These are phyloP conservation scores for Rhombomys opimus DNA, from an alignment of 2,113 vertebrate species.

Conservation along the genomic window DNA sequence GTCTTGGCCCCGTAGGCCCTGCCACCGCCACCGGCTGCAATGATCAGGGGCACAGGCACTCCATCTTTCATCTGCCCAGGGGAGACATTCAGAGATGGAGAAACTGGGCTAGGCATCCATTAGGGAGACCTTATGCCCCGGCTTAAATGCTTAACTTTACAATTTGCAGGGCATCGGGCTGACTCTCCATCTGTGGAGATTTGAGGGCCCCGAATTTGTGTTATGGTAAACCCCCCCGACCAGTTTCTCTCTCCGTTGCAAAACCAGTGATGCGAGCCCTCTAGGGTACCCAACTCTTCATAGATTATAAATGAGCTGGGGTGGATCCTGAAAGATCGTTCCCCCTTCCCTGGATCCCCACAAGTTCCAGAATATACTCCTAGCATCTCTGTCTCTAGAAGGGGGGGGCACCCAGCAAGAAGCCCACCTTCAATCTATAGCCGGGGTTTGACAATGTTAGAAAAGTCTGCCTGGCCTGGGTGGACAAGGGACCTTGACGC, in stretches of 20 bases:
- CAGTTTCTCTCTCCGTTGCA: not conserved
- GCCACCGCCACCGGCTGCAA: constrained; percentile 97
- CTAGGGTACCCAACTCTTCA: not conserved
- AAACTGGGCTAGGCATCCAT: not conserved
- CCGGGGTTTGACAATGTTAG: not conserved
- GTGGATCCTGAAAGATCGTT: too few relatives aligned
- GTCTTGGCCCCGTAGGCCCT: constrained; percentile 93
- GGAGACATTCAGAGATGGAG: constrained; percentile 66
- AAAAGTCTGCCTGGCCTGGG: not conserved
- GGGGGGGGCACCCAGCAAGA: not conserved
- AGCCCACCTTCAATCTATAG: not conserved
- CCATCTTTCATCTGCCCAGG: constrained; percentile 91
- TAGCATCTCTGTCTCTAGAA: not conserved
- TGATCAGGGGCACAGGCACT: constrained; percentile 91
- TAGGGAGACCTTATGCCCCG: not conserved
- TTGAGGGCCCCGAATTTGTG: not conserved
- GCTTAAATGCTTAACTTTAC: not conserved
- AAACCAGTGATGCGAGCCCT: not conserved
- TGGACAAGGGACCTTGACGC: not conserved
- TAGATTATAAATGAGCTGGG: not conserved
- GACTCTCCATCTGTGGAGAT: not conserved
- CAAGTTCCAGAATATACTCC: not conserved
- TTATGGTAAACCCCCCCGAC: too few relatives aligned
- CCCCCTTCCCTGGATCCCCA: not conserved
- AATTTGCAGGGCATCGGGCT: not conserved